Evolutionary conservation across 2,888 invertebrate genomes (phyloP), one percentile per base, ranked within the genome.

Genomic region (Lottia gigantea): DNA sequence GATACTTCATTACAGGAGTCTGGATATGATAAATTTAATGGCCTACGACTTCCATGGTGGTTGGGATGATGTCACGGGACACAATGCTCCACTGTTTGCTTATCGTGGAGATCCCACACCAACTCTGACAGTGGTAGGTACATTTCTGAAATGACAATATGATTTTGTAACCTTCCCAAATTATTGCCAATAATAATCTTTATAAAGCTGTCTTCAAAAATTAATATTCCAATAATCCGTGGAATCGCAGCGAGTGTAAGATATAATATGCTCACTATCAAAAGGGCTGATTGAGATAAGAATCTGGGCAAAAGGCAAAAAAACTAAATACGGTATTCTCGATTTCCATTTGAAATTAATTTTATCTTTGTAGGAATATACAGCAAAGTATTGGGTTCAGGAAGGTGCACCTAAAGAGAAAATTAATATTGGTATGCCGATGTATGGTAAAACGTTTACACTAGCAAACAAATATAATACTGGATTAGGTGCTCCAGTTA

Each of bases 351-450:
- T n/a, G n/a, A n/a, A n/a, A n/a, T n/a, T n/a, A n/a, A n/a, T n/a
- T n/a, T n/a, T n/a, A n/a, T n/a, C n/a, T 40, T 69, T 66, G n/a
- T 68, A 84, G 83, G 78, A 76, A 47, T 77, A 76, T 71, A 70
- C 78, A 3, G 72, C 79, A 15, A 73, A 77, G 19, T 71, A 72
- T 67, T 79, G 79, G 78, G 68, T 66, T 3, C 7, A 49, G 3
- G 95, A 83, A 95, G 97, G 64, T 94, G 96, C 2, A 95, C 96
- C 7, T 95, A 95, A 68, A 85, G 95, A 96, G 83, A 96, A 96
- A 88, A 91, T 97, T 71, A 92, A 96, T 69, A 95, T 97, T 69
- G 97, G 97, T 63, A 95, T 96, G 95, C 95, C 96, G n/a, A 96
- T 96, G 15, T 97, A 97, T 89, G 97, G 97, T 68, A 92, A 96